Evolutionary conservation across 2,888 invertebrate species (phyloP).

Genomic region (Julus scandinavius): DNA sequence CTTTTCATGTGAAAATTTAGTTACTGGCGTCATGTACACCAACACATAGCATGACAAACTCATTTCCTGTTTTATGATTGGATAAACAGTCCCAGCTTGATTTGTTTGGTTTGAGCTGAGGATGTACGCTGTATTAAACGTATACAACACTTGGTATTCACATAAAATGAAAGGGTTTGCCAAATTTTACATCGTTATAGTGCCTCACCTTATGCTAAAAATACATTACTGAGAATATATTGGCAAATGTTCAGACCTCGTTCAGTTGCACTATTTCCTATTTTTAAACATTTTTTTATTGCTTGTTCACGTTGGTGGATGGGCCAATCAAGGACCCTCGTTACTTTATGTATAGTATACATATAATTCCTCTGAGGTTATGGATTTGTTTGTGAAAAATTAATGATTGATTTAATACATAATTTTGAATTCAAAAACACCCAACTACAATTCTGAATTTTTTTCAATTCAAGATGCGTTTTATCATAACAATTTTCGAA

Average conservation of each 20-base stretch:
- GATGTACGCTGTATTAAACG: neutral
- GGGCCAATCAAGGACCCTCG: neutral
- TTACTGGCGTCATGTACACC: neutral
- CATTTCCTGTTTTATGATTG: neutral
- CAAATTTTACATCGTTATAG: neutral
- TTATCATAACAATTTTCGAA: no score
- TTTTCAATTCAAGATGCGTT: no score
- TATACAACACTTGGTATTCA: neutral
- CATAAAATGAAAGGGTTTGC: neutral
- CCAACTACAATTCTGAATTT: no score
- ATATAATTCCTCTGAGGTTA: no score
- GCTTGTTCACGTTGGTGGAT: neutral
- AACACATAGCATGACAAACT: neutral
- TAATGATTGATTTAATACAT: no score
- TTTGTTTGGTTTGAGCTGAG: neutral
- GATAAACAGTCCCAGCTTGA: neutral
- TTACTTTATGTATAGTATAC: no score
- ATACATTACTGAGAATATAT: neutral
- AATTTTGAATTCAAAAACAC: no score
- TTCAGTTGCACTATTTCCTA: neutral
- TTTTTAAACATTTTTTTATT: neutral
- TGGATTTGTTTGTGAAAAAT: no score
- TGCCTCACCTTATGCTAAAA: neutral
- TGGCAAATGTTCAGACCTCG: neutral
- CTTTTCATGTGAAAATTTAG: neutral